Percentiles rank a stretch among this genome's conserved stretches.
phyloP scores from a whole-genome alignment of 1,140 invertebrate species.

The Dinoponera quadriceps region DNA sequence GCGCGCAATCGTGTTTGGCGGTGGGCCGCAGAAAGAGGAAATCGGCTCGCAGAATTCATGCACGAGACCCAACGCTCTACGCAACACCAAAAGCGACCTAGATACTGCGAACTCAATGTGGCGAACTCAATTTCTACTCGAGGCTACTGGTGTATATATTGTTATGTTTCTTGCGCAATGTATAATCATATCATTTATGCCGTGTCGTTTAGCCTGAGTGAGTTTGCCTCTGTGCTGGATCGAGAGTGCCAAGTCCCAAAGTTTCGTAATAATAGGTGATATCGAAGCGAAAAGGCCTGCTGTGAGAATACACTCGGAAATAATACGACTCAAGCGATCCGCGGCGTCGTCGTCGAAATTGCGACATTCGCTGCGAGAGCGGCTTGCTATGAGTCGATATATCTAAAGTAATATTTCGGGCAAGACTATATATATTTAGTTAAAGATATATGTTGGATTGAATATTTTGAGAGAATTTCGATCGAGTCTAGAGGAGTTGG shows the following conservation, averaged over 20 bases:
- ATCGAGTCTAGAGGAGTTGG: no score
- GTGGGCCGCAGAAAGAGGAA: no score
- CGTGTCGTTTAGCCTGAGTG: slow-evolving; percentile 36
- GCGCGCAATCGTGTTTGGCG: no score
- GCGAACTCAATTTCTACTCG: slow-evolving; percentile 62
- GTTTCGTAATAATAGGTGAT: slow-evolving; percentile 31
- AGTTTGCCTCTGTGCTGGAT: slow-evolving; percentile 51
- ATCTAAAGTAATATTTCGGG: no score
- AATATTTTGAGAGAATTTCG: not conserved
- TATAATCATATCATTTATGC: slow-evolving; percentile 18
- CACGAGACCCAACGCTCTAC: slow-evolving; percentile 32
- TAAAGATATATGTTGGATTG: not conserved
- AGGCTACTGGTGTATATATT: slow-evolving; percentile 42
- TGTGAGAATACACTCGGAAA: slow-evolving; percentile 39
- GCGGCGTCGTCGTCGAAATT: slow-evolving; percentile 23
- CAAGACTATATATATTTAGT: slow-evolving; percentile 9
- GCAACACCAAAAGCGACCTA: slow-evolving; percentile 64
- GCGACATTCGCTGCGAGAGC: slow-evolving; percentile 7
- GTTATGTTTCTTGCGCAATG: slow-evolving; percentile 44
- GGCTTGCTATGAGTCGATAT: not conserved
- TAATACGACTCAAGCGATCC: slow-evolving; percentile 46
- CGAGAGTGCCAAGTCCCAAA: slow-evolving; percentile 20
- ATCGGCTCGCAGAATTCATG: slow-evolving; percentile 38
- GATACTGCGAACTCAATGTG: slow-evolving; percentile 59
- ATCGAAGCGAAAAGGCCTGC: slow-evolving; percentile 55